Base-by-base conservation (phyloP, 2,113 vertebrate genomes). In the Phycodurus eques region DNA sequence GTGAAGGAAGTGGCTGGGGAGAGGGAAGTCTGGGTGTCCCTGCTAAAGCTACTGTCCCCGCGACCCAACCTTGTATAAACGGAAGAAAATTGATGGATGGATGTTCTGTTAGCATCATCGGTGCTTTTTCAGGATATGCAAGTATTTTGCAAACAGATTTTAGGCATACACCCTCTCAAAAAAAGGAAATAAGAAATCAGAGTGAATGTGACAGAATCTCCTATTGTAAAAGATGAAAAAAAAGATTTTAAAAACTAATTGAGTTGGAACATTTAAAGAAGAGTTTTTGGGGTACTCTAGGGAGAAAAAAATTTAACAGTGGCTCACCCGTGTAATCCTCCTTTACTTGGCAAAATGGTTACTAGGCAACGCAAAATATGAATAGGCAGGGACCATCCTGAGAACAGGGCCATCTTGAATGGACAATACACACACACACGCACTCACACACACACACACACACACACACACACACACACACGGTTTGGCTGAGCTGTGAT, bases 331-430 rank as follows among this genome's bases (percentile, higher is more conserved):
- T 73, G 71, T 72, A 83, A 84, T 82, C 77, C 80, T 74, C 77
- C 66, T 74, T 70, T 81, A 54, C 74, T 80, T 49, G 57, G 77
- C 56, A 72, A 86, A 81, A 76, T 14, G 78, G 91, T 92, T 92
- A 89, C 90, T 89, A 92, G 80, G 91, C 88, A 88, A 92, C 89
- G 83, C 76, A 88, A 93, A 92, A 92, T 84, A 89, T 86, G 88
- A 91, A 89, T 85, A 88, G 84, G 80, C 87, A 74, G 77, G 80
- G 80, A 86, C 68, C 78, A 67, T 85, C 83, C 78, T 78, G 78
- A 13, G 68, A 85, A 82, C 39, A 49, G 74, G 70, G 60, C 78
- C 76, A 86, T 88, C 81, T 88, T 88, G 86, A 88, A 91, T 89
- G 88, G 88, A 83, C 89, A 87, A 88, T 77, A 75, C 82, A 76